These are phyloP conservation scores for Papilio glaucus DNA, from an alignment of 1,140 invertebrate genomes.

Conservation along the genomic window DNA sequence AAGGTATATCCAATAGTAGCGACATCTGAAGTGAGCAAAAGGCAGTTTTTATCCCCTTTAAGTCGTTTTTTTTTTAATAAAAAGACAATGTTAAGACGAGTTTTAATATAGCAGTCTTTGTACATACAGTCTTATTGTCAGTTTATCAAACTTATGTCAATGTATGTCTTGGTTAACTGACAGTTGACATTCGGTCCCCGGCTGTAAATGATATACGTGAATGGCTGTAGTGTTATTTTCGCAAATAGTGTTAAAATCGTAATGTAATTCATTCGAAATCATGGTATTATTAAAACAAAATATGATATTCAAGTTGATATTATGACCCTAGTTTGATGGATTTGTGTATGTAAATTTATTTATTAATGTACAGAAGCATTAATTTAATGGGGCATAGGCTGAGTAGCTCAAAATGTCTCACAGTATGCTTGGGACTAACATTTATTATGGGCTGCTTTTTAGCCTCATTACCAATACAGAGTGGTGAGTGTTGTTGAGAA, in stretches of 20 bases:
- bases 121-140: neutral
- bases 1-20: no score
- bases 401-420: constrained; percentile 69
- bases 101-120: neutral
- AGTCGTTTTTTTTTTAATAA: neutral
- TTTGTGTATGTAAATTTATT: constrained; percentile 31
- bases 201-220: no score
- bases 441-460: constrained; percentile 78
- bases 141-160: neutral
- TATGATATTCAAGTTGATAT: constrained; percentile 34
- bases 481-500: constrained; percentile 55
- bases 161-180: neutral
- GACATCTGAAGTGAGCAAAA: no score
- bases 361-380: constrained; percentile 62
- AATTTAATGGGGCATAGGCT: constrained; percentile 73
- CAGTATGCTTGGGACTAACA: constrained; percentile 66
- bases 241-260: neutral
- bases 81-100: neutral
- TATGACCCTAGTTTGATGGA: constrained; percentile 39
- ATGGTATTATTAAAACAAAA: constrained; percentile 43
- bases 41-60: no score
- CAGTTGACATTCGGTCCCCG: neutral
- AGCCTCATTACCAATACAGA: constrained; percentile 69
- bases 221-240: no score
- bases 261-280: constrained; percentile 16